phyloP scores from a whole-genome alignment of 1,140 invertebrate genomes.

The Philopotamus ludificatus region DNA sequence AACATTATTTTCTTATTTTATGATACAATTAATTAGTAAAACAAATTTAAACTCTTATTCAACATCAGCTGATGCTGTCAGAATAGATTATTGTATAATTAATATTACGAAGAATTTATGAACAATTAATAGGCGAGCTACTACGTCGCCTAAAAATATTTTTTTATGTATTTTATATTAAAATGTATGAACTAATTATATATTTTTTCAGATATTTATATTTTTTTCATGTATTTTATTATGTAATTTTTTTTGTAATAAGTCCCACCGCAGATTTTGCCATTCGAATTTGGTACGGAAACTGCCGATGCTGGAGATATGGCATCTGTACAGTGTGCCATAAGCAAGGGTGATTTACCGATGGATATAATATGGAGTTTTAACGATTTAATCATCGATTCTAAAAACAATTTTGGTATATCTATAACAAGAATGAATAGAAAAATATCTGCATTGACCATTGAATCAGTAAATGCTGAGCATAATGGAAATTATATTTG shows the following conservation, averaged over 20 bases:
- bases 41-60: too few species aligned
- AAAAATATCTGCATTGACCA: constrained; percentile 66
- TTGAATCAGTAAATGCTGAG: constrained; percentile 56
- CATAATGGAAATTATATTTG: constrained; percentile 66
- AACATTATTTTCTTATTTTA: too few species aligned
- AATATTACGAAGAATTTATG: too few species aligned
- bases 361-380: constrained; percentile 69
- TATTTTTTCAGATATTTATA: neutral
- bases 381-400: constrained; percentile 56
- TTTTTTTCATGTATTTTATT: constrained; percentile 5
- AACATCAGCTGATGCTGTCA: too few species aligned
- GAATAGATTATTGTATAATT: too few species aligned
- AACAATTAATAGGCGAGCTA: too few species aligned
- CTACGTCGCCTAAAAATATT: too few species aligned
- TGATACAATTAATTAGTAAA: too few species aligned
- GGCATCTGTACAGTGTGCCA: constrained; percentile 67
- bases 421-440: constrained; percentile 62
- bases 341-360: constrained; percentile 72
- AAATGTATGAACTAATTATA: too few species aligned
- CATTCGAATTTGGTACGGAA: constrained; percentile 69
- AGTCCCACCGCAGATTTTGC: constrained; percentile 55
- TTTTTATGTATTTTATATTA: neutral
- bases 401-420: constrained; percentile 54
- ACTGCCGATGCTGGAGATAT: constrained; percentile 74
- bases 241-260: constrained; percentile 7